A percentile compares a stretch with the other conserved stretches of the same genome.
Conservation (phyloP, 2,797 vertebrate species). For the Prunella strophiata region DNA sequence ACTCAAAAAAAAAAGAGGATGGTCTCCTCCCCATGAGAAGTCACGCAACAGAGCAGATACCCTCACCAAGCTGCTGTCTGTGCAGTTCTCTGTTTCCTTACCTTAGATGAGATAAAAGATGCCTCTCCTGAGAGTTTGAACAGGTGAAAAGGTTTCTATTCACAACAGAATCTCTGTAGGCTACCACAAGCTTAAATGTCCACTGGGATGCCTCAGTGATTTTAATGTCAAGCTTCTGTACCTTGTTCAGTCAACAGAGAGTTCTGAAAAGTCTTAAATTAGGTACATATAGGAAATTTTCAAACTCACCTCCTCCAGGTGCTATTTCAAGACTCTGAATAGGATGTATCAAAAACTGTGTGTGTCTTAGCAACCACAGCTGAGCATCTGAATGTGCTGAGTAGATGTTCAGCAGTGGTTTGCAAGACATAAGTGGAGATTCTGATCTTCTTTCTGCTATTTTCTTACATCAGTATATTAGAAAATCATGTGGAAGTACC, state of each 20-base stretch:
- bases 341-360: not conserved
- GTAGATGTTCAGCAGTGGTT: not conserved
- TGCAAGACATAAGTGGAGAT: not conserved
- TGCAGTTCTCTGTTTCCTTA: not conserved
- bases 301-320: not conserved
- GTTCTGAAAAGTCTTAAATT: not conserved
- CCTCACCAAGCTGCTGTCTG: not conserved
- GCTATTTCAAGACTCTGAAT: not conserved
- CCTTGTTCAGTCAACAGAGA: not conserved
- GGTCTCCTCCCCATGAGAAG: not conserved
- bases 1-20: not conserved
- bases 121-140: not conserved
- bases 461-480: not conserved
- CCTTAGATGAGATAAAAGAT: not conserved
- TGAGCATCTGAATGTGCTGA: not conserved
- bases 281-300: not conserved
- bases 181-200: not conserved
- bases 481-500: not conserved
- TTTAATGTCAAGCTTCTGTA: not conserved
- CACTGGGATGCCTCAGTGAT: not conserved
- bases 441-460: not conserved
- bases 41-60: constrained; percentile 9
- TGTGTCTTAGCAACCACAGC: not conserved
- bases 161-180: not conserved
- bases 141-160: not conserved